A percentile compares a stretch with the other conserved stretches of the same genome.
phyloP scores from a whole-genome alignment of 2,888 invertebrate genomes.

The Hypercompe scribonia region DNA sequence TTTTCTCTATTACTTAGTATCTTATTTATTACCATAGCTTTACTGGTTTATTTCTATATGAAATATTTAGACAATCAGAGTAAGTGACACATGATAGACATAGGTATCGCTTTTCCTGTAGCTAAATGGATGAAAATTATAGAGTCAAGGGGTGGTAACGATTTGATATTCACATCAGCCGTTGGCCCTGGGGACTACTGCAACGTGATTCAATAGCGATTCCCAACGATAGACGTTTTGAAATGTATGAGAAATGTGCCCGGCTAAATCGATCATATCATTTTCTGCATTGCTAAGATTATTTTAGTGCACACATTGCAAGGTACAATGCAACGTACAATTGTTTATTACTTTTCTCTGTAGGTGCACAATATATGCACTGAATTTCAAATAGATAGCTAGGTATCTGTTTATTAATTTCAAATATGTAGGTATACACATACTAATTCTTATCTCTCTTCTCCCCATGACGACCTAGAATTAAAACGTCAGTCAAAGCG shows the following conservation, averaged over 20 bases:
- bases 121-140: constrained; percentile 80
- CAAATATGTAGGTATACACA: not conserved
- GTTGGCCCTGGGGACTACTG: constrained; percentile 74
- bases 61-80: constrained; percentile 39
- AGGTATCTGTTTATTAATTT: not conserved
- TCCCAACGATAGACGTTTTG: constrained; percentile 69
- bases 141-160: constrained; percentile 80
- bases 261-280: constrained; percentile 58
- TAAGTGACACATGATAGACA: constrained; percentile 69
- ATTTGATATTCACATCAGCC: constrained; percentile 83
- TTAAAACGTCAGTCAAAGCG: constrained; percentile 85
- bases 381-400: not conserved
- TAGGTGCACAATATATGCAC: not conserved
- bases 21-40: constrained; percentile 36
- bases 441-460: constrained; percentile 57
- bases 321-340: not conserved
- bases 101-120: constrained; percentile 70
- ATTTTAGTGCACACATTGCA: constrained; percentile 10
- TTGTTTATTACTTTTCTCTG: not conserved
- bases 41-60: constrained; percentile 38
- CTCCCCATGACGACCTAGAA: constrained; percentile 76
- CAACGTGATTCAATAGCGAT: constrained; percentile 77
- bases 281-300: constrained; percentile 28
- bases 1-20: constrained; percentile 57
- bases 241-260: constrained; percentile 65